These are phyloP conservation scores for Drosophila pseudoobscura DNA, from an alignment of 1,140 invertebrate genomes.

Conservation along the genomic window DNA sequence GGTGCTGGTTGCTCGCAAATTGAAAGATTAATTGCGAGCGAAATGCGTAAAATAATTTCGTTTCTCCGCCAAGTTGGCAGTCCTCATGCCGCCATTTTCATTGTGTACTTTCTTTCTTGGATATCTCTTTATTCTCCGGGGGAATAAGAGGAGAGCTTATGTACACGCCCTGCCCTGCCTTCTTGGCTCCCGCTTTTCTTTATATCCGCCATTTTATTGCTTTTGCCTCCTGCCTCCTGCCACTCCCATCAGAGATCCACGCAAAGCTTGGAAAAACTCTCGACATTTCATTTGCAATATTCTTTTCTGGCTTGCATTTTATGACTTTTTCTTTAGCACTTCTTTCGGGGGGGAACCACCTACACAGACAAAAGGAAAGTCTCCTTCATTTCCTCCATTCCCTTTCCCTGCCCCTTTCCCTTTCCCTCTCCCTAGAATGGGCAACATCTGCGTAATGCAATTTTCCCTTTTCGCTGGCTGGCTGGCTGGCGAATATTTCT, in stretches of 20 bases:
- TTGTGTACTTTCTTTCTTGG: constrained; percentile 39
- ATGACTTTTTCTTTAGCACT: constrained; percentile 71
- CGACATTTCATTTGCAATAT: constrained; percentile 76
- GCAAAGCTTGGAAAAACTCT: constrained; percentile 52
- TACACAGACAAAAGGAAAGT: constrained; percentile 25
- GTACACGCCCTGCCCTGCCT: constrained; percentile 4
- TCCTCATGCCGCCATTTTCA: constrained; percentile 26
- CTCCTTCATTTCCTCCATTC: constrained; percentile 6
- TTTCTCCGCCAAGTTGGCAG: constrained; percentile 6
- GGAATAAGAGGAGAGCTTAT: constrained; percentile 4
- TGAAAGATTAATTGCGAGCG: constrained; percentile 48
- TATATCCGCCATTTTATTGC: constrained; percentile 65
- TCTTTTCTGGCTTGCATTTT: constrained; percentile 74
- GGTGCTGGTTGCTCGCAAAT: constrained; percentile 40
- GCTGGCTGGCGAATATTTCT: constrained; percentile 52
- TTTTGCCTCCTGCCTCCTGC: constrained; percentile 40
- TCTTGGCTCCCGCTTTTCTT: constrained; percentile 42
- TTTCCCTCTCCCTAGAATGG: constrained; percentile 42
- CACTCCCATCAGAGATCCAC: not conserved
- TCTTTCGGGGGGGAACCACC: constrained; percentile 29
- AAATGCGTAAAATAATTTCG: constrained; percentile 52
- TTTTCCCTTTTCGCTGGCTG: constrained; percentile 65
- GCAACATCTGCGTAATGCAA: constrained; percentile 79
- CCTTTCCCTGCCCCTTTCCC: not conserved
- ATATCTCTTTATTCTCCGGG: constrained; percentile 39